Evolutionary conservation across 2,888 invertebrate genomes (phyloP), one percentile per base, ranked within the genome.

Genomic region (Pasiphila rectangulata): DNA sequence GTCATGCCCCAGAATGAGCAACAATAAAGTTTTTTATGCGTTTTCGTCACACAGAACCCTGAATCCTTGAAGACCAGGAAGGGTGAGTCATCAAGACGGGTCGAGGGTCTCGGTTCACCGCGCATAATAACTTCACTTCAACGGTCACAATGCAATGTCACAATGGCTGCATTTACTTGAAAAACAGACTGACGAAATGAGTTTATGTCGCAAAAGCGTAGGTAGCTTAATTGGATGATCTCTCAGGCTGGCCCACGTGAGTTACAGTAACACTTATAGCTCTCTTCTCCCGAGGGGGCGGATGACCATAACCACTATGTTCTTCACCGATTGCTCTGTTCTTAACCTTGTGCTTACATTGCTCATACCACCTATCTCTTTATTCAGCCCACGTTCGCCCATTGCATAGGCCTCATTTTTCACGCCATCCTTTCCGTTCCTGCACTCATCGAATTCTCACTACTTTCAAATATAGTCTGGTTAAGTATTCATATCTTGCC

Each of bases 21-120:
- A 86, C 84, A 85, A 84, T 80, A 68, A 71, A 44, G 61, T 75
- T 82, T 79, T 46, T 80, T 71, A 54, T 56, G 57, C 47, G 61
- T 55, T 67, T 78, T 79, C 79, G 79, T 79, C 75, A 78, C 73
- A 79, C 72, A 34, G 42, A 69, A 69, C 61, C 64, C 65, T 63
- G 62, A 67, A 79, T 82, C 81, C 79, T 82, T 74, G 69, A 70
- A 75, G 69, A 66, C 64, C 72, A 74, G 73, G 76, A 73, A 75
- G 73, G 78, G 72, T 86, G 84, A 85, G 61, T 84, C 83, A 83
- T 72, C 75, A 67, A 62, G 55, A 56, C 69, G 69, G 79, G 80
- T 80, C 76, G 72, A 48, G 62, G 69, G 76, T 74, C 70, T 65
- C 70, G 79, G 83, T 79, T 81, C 79, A 75, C 62, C 58, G 75